phyloP scores from a whole-genome alignment of 2,888 invertebrate species.

The Pemphredon lugubris region DNA sequence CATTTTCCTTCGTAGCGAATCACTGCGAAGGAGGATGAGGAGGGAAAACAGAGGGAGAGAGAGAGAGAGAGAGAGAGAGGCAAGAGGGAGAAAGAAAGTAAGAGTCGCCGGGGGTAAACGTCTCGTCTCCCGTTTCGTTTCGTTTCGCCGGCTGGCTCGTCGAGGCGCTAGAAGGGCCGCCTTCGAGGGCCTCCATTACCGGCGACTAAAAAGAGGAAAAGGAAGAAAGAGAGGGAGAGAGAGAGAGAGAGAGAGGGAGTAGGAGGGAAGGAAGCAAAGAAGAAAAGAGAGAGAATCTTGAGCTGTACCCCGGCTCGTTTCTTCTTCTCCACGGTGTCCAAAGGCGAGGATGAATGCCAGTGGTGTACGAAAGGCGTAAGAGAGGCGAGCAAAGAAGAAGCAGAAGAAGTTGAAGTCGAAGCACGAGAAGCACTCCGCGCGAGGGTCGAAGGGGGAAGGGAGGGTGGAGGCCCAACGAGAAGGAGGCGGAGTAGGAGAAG shows the following conservation, averaged over 20 bases:
- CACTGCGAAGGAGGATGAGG: constrained; percentile 49
- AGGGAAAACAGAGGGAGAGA: constrained; percentile 12
- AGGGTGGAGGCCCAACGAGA: constrained; percentile 40
- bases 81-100: constrained; percentile 47
- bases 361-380: constrained; percentile 11
- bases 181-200: constrained; percentile 78
- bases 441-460: constrained; percentile 39
- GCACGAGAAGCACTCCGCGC: constrained; percentile 9
- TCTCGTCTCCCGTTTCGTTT: constrained; percentile 60
- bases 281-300: constrained; percentile 49
- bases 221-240: constrained; percentile 32
- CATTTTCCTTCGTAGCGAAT: constrained; percentile 75
- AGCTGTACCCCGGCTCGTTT: constrained; percentile 64
- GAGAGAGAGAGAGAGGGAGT: constrained; percentile 7
- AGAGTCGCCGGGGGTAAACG: constrained; percentile 61
- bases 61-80: constrained; percentile 29
- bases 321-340: constrained; percentile 61
- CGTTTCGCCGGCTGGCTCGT: constrained; percentile 60
- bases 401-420: constrained; percentile 27
- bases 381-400: constrained; percentile 34
- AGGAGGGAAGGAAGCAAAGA: constrained; percentile 6
- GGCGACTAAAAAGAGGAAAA: constrained; percentile 69
- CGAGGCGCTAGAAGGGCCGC: constrained; percentile 66
- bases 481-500: constrained; percentile 29
- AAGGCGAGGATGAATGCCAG: constrained; percentile 71